A percentile compares a stretch with the other conserved stretches of the same genome.
Evolutionary conservation across 1,140 invertebrate species (phyloP).

Genomic region (Conopomorpha cramerella): DNA sequence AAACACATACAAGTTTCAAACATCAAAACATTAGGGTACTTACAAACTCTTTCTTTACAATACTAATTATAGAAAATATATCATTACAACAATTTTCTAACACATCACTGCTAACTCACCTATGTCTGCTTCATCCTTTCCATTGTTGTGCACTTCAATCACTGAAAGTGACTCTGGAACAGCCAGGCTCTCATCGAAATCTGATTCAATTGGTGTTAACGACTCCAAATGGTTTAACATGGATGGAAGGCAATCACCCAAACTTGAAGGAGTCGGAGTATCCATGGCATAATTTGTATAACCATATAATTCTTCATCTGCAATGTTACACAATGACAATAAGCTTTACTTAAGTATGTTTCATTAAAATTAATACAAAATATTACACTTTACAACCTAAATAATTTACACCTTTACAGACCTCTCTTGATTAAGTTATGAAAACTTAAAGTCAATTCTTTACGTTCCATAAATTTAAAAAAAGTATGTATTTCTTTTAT

Average conservation of each 20-base stretch:
- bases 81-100: no score
- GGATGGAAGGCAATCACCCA: conserved; percentile 36
- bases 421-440: conserved; percentile 55
- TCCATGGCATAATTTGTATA: conserved; percentile 53
- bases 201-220: conserved; percentile 34
- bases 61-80: no score
- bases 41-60: no score
- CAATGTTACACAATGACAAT: conserved; percentile 4
- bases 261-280: conserved; percentile 28
- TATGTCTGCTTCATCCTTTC: no score
- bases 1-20: no score
- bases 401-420: conserved; percentile 5
- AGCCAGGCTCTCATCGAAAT: conserved; percentile 53
- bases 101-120: no score
- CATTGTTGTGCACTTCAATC: no score
- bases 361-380: not conserved
- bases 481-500: conserved; percentile 10
- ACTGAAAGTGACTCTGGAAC: conserved; percentile 49
- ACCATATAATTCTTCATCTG: conserved; percentile 46
- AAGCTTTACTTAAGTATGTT: not conserved
- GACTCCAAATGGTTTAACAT: conserved; percentile 38
- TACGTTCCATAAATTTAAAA: conserved; percentile 39
- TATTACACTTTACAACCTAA: not conserved
- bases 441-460: conserved; percentile 46
- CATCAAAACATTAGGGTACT: no score